These are phyloP conservation scores for Zelleria hepariella DNA, from an alignment of 2,888 invertebrate species.

Conservation along the genomic window DNA sequence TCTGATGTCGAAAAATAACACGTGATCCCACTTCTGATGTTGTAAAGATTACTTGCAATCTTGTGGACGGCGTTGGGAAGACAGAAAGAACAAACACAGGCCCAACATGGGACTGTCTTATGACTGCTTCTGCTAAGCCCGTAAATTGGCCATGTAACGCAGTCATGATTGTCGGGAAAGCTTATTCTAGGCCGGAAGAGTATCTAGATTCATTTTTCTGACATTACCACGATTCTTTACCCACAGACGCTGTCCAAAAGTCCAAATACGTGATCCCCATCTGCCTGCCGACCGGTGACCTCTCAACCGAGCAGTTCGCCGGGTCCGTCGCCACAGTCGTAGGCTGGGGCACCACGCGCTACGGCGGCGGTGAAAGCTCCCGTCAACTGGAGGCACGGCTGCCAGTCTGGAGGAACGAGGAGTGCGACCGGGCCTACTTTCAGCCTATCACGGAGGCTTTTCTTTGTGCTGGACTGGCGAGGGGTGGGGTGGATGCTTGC, in stretches of 20 bases:
- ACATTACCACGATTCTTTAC: not conserved
- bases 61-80: too few relatives aligned
- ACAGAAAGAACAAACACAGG: too few relatives aligned
- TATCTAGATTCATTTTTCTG: too few relatives aligned
- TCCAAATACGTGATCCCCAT: slow-evolving; percentile 90
- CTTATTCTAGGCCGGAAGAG: too few relatives aligned
- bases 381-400: slow-evolving; percentile 86
- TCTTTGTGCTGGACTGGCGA: slow-evolving; percentile 89
- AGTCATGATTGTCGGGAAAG: too few relatives aligned
- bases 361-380: slow-evolving; percentile 89
- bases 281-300: slow-evolving; percentile 80
- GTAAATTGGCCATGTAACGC: too few relatives aligned
- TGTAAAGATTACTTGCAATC: too few relatives aligned
- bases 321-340: slow-evolving; percentile 88
- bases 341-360: slow-evolving; percentile 90
- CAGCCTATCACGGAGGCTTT: slow-evolving; percentile 93
- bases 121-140: too few relatives aligned
- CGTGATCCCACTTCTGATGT: too few relatives aligned
- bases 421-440: slow-evolving; percentile 91
- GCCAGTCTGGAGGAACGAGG: slow-evolving; percentile 91
- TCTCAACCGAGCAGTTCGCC: slow-evolving; percentile 72
- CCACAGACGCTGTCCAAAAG: slow-evolving; percentile 78
- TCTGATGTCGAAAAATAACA: too few relatives aligned
- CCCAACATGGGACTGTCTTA: too few relatives aligned
- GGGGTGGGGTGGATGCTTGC: slow-evolving; percentile 94